Evolutionary conservation across 2,113 vertebrate genomes (phyloP), one percentile per base, ranked within the genome.

Genomic region (Pedionomus torquatus): DNA sequence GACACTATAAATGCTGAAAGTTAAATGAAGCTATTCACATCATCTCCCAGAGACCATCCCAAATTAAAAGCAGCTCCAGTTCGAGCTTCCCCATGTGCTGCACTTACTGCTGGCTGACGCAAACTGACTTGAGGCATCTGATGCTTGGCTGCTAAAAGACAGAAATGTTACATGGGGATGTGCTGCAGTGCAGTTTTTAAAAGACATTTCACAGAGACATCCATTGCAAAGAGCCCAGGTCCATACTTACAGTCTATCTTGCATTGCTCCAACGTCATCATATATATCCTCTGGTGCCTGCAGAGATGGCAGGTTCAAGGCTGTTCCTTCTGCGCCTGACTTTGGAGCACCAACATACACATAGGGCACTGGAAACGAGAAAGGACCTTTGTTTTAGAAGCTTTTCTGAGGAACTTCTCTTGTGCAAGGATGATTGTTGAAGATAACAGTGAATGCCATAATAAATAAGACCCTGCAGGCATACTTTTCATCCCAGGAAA

Each of bases 301-400:
- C 88, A 9, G 88, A n/a, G 58, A 79, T 89, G 30, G 58, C 9
- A 75, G 98, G 9, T 94, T 97, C 61, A 96, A 72, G 49, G 91
- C 76, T 95, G 98, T 3, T 96, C 98, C 98, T 94, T 98, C 98
- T 93, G 95, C 95, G 35, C 97, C 96, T 88, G 98, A 61, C 48
- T 98, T 97, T 80, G 98, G 83, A 23, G 96, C 94, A 37, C 97
- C 94, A 93, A 96, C 91, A 3, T 89, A 93, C 19, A 98, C 19
- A 3, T 98, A 98, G 1, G 84, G 98, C 71, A 96, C 99, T 99
- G 96, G 43, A 93, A 96, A 95, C 17, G 4, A 93, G 68, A 60
- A 33, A 91, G 23, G 19, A 77, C 2, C 16, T 85, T 46, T 31
- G 35, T 16, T 93, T 90, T 58, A 75, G 69, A 39, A 69, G 55